A percentile compares a stretch with the other conserved stretches of the same genome.
Evolutionary conservation across 2,113 vertebrate genomes (phyloP).

Genomic region (Myotis brandtii): DNA sequence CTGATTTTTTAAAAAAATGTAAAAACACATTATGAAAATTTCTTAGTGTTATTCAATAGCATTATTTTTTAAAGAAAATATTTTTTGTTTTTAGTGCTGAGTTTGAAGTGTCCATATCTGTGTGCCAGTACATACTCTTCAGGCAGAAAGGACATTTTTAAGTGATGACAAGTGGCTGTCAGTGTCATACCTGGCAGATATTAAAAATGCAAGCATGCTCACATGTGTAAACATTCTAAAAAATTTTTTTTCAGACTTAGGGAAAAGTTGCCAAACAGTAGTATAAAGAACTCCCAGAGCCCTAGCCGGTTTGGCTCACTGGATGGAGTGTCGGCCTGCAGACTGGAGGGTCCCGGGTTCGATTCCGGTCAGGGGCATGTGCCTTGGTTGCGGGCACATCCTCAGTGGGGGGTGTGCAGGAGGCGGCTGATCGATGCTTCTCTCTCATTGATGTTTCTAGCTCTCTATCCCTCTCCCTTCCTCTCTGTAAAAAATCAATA

Average conservation of each 20-base stretch:
- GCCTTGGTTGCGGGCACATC: too few species aligned
- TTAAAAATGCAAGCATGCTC: conserved; percentile 24
- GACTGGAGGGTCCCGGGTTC: too few species aligned
- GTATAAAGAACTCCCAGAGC: not conserved
- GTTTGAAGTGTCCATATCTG: not conserved
- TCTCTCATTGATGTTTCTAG: too few species aligned
- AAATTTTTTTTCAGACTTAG: conserved; percentile 1
- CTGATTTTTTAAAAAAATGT: not conserved
- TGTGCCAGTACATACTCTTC: not conserved
- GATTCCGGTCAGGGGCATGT: too few species aligned
- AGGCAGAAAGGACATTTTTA: not conserved
- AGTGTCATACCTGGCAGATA: too few species aligned
- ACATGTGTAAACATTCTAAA: not conserved
- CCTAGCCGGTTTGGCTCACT: too few species aligned
- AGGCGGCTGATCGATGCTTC: too few species aligned
- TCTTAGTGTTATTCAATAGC: not conserved
- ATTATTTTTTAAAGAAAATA: not conserved
- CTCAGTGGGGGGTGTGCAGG: too few species aligned
- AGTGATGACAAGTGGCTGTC: not conserved
- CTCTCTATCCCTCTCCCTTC: too few species aligned
- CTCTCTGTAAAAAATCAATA: too few species aligned
- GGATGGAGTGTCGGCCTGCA: too few species aligned
- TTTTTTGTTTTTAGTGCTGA: conserved; percentile 7
- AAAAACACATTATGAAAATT: not conserved
- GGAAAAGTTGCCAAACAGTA: conserved; percentile 28